Percentiles rank a stretch among this genome's conserved stretches.
Conservation (phyloP, 2,113 vertebrate genomes). For the Sminthopsis crassicaudata region DNA sequence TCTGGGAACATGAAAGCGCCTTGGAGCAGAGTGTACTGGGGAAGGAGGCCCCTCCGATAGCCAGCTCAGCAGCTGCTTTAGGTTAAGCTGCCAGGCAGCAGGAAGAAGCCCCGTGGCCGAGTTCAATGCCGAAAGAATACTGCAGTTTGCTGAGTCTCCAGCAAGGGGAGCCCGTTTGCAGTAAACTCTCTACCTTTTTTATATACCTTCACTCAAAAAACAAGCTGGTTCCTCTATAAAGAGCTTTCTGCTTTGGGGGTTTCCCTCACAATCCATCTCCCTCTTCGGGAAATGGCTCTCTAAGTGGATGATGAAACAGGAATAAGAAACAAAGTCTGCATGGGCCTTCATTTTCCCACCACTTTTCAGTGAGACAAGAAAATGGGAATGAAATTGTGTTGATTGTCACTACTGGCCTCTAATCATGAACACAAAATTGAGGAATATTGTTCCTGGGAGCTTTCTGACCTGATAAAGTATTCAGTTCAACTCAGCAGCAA, state of each 20-base stretch:
- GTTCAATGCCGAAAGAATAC: background rate
- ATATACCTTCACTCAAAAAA: conserved; percentile 17
- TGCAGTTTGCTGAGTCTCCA: conserved; percentile 43
- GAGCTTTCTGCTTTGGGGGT: conserved; percentile 65
- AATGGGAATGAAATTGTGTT: conserved; percentile 45
- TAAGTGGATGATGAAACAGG: conserved; percentile 34
- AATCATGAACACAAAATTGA: conserved; percentile 35
- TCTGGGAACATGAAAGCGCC: conserved; percentile 50
- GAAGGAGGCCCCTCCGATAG: conserved; percentile 42
- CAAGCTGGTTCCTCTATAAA: background rate
- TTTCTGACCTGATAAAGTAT: too few relatives aligned
- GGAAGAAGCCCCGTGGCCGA: background rate
- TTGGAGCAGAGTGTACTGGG: background rate
- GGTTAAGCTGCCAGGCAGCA: conserved; percentile 29
- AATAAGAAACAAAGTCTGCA: conserved; percentile 63
- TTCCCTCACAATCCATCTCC: conserved; percentile 57
- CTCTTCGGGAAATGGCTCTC: conserved; percentile 52
- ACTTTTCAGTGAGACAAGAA: conserved; percentile 35
- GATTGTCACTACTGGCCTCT: background rate
- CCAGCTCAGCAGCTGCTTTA: conserved; percentile 51
- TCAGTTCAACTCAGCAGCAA: background rate
- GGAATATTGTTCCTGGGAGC: background rate
- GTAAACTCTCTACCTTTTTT: conserved; percentile 60
- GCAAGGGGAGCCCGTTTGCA: conserved; percentile 70
- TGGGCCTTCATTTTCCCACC: background rate